Conservation (phyloP, 2,797 vertebrate species). For the Spatula clypeata region DNA sequence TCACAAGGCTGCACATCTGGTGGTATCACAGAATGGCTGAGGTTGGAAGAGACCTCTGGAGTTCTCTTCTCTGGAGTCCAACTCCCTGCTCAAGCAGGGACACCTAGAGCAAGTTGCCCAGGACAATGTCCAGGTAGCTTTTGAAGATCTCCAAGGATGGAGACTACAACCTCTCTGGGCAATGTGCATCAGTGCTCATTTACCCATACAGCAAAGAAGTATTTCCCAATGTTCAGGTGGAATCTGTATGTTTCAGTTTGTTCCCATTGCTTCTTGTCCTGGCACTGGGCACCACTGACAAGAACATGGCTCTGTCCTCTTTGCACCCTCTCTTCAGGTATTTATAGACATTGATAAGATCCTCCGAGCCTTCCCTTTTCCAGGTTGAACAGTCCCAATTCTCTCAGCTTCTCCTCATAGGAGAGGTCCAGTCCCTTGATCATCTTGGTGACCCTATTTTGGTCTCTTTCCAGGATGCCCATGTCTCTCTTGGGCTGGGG, state of each 20-base stretch:
- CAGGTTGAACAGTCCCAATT: background rate
- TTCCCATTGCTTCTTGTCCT: background rate
- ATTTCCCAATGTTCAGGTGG: no score
- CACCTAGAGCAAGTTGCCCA: background rate
- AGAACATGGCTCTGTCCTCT: no score
- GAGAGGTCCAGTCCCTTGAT: background rate
- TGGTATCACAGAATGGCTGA: background rate
- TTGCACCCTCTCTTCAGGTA: no score
- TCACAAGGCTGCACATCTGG: background rate
- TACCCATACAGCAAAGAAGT: no score
- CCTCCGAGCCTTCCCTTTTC: background rate
- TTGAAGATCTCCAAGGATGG: background rate
- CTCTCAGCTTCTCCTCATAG: background rate
- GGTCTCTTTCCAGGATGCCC: rapidly evolving
- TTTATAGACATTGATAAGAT: no score
- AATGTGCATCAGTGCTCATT: background rate
- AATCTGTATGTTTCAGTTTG: no score
- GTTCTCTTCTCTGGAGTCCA: background rate
- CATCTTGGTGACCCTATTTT: background rate
- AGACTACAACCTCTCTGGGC: background rate
- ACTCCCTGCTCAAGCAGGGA: background rate
- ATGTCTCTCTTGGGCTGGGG: no score
- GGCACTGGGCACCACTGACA: background rate
- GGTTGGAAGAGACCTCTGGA: background rate
- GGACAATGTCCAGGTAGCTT: rapidly evolving